Evolutionary conservation across 2,888 invertebrate genomes (phyloP), one percentile per base, ranked within the genome.

Genomic region (Autographa pulchrina): DNA sequence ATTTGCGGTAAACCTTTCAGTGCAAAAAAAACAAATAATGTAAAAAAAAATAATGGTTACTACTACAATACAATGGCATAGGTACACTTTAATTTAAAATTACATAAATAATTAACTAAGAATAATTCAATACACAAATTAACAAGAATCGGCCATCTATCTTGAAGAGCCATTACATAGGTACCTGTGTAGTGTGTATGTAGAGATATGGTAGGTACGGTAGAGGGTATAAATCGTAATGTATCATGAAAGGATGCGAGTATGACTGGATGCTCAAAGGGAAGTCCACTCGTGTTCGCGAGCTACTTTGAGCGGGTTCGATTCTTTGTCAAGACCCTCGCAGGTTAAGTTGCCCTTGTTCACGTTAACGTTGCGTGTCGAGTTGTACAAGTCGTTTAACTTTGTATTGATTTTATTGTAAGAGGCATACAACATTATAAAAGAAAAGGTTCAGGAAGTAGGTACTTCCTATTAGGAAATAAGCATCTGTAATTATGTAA

Each of bases 331-430:
- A 25, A 25, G 54, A 56, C 25, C 54, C 25, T 56, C 25, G 20
- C 54, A 48, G n/a, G 48, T 48, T n/a, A 48, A 48, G n/a, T n/a
- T 48, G 48, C 48, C 48, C 48, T 48, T 48, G 48, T 48, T 48
- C 48, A 48, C 48, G 48, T n/a, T n/a, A n/a, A 48, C 48, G 48
- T 48, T 48, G 48, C 48, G 48, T 48, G 48, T n/a, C 48, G 48
- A 48, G 48, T 48, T n/a, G n/a, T 48, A n/a, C n/a, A 48, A 48
- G 48, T 43, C 43, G 43, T 48, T 48, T 48, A n/a, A 48, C 48
- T 48, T 48, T 48, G 48, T 48, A 48, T 48, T 48, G 48, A 48
- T 48, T n/a, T 7, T n/a, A 48, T 6, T 48, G 7, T 48, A 48
- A 48, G n/a, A n/a, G 48, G 48, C n/a, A n/a, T 48, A n/a, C 48